Base-by-base conservation (phyloP, 2,888 invertebrate genomes). In the Subacronicta megacephala region DNA sequence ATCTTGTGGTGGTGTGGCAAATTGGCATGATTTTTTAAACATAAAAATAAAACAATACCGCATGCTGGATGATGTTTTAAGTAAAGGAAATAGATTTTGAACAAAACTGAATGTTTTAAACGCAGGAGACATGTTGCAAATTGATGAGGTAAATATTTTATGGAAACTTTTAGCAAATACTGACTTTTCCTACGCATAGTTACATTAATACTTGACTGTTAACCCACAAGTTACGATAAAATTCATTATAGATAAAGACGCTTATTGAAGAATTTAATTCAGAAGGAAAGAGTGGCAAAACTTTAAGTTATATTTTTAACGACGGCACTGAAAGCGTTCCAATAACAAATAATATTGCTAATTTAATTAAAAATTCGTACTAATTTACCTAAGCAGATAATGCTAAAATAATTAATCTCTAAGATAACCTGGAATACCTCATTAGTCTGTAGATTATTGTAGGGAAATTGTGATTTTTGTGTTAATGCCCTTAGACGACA, bases 1-100 rank as follows among this genome's bases (percentile, higher is more conserved):
- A 77, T 72, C 52, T 71, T 87, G 81, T 89, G 90, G 92, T 92
- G 93, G 92, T 92, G 92, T 92, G 92, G 88, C 80, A 81, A 83
- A 82, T 81, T 87, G 85, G 93, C 93, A 93, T 93, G 93, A 74
- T 79, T 73, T 79, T 73, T 78, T 77, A 49, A 60, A 66, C 62
- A 66, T 50, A 49, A 66, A 77, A 78, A 80, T 74, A 72, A 73
- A 80, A 81, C 46, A 66, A 80, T 82, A 81, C 81, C 87, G 93
- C 93, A 93, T 93, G 93, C 82, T 88, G 87, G 82, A 87, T 87
- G 82, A 78, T 76, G 66, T 77, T 74, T 75, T 67, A 55, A 60
- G 59, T 58, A 57, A 38, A 74, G 59, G 47, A 71, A 43, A 75
- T 65, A 69, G 59, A 47, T 55, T 61, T 64, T 64, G 50, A 56